phyloP scores from a whole-genome alignment of 2,797 vertebrate genomes.

The Craterocephalus amniculus region DNA sequence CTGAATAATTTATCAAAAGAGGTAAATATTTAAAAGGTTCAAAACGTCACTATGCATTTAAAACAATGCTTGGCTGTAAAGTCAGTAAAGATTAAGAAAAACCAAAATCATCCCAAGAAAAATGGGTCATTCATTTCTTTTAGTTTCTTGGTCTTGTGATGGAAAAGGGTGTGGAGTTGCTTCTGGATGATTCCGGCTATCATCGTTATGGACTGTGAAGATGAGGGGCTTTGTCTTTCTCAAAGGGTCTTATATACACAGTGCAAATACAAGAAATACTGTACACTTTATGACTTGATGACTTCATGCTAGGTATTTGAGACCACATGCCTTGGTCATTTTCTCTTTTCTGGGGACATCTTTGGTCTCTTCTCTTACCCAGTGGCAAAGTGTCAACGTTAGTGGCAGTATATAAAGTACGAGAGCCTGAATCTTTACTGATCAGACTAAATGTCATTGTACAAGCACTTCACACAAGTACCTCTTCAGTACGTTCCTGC shows the following conservation, averaged over 20 bases:
- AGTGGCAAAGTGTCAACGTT: constrained; percentile 47
- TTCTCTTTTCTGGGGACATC: background rate
- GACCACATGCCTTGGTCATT: constrained; percentile 41
- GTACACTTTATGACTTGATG: constrained; percentile 21
- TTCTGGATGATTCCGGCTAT: constrained; percentile 34
- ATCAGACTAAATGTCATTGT: constrained; percentile 59
- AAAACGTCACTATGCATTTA: background rate
- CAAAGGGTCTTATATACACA: constrained; percentile 4
- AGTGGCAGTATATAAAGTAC: constrained; percentile 43
- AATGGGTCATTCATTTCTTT: background rate
- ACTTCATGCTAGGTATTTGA: constrained; percentile 24
- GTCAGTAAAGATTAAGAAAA: too few species aligned
- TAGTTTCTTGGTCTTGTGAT: constrained; percentile 35
- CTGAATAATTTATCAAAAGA: background rate
- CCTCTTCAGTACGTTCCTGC: constrained; percentile 73
- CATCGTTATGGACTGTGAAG: constrained; percentile 41
- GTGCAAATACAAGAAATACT: constrained; percentile 22
- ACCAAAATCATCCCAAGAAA: too few species aligned
- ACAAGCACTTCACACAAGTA: constrained; percentile 83
- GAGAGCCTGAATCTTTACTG: constrained; percentile 59
- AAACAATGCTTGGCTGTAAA: background rate
- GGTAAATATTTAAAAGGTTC: background rate
- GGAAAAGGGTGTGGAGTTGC: constrained; percentile 43
- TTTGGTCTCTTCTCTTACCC: constrained; percentile 6
- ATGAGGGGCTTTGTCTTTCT: constrained; percentile 29